phyloP scores from a whole-genome alignment of 2,113 vertebrate species.

The Engraulis encrasicolus region DNA sequence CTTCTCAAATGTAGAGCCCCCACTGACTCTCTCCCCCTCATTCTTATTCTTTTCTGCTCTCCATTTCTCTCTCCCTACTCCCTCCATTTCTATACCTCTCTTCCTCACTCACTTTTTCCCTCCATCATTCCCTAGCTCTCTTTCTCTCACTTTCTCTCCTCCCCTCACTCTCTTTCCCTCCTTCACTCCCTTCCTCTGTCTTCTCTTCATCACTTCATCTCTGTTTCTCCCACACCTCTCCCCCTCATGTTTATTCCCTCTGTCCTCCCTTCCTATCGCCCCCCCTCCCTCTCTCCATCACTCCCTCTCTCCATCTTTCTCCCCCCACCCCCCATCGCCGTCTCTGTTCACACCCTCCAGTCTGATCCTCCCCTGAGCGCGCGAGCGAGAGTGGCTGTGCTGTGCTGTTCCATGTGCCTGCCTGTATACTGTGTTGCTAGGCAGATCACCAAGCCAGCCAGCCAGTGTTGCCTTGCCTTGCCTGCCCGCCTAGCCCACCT shows the following conservation, averaged over 20 bases:
- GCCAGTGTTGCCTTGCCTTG: too few relatives aligned
- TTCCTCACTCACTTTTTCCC: not conserved
- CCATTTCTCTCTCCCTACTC: not conserved
- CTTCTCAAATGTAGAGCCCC: too few relatives aligned
- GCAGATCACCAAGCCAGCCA: conserved; percentile 60
- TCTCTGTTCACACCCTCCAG: conserved; percentile 30
- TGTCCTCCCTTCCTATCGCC: conserved; percentile 14
- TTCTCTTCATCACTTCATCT: not conserved
- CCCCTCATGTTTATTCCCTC: conserved; percentile 31
- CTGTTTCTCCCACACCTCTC: not conserved
- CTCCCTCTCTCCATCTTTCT: not conserved
- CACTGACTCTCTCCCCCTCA: too few relatives aligned
- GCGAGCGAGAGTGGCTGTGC: too few relatives aligned
- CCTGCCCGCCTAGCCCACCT: too few relatives aligned
- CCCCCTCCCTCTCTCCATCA: conserved; percentile 2
- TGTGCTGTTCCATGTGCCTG: too few relatives aligned
- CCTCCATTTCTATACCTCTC: not conserved
- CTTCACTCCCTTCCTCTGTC: not conserved
- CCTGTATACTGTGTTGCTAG: conserved; percentile 62
- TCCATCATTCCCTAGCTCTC: not conserved
- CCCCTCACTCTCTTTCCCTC: not conserved
- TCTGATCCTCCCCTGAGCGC: conserved; percentile 49
- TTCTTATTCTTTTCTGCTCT: not conserved
- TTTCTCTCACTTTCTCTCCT: not conserved
- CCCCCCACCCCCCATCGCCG: conserved; percentile 35